phyloP scores from a whole-genome alignment of 2,113 vertebrate species.

The Pagrus major region DNA sequence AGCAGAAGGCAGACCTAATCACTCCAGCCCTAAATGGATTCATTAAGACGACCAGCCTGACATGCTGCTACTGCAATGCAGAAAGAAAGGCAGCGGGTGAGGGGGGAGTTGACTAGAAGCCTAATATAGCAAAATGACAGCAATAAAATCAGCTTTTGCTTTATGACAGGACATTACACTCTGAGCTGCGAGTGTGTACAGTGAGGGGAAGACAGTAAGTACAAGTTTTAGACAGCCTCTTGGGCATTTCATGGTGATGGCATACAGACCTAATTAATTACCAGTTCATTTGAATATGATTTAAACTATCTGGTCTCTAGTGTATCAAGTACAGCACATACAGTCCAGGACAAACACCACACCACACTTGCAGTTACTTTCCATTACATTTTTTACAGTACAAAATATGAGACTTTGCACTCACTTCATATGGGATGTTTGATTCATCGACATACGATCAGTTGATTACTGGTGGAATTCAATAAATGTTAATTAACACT shows the following conservation, averaged over 20 bases:
- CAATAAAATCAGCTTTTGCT: slow-evolving; percentile 65
- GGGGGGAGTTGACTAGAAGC: slow-evolving; percentile 20
- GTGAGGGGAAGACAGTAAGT: neutral
- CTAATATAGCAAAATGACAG: slow-evolving; percentile 54
- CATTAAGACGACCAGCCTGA: slow-evolving; percentile 68
- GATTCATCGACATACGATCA: no score
- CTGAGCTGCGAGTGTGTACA: slow-evolving; percentile 14
- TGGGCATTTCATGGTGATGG: neutral
- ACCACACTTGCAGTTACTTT: no score
- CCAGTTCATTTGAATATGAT: neutral
- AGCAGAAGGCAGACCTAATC: slow-evolving; percentile 70
- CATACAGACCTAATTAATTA: slow-evolving; percentile 9
- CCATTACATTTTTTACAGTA: no score
- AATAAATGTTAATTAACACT: no score
- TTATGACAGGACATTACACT: slow-evolving; percentile 43
- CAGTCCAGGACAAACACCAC: neutral
- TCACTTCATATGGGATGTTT: no score
- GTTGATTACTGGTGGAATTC: no score
- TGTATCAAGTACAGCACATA: neutral
- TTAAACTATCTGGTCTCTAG: neutral
- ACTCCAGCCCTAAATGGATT: slow-evolving; percentile 74
- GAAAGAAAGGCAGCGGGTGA: slow-evolving; percentile 38
- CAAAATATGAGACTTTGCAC: no score
- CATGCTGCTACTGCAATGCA: slow-evolving; percentile 72
- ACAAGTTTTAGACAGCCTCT: neutral